phyloP scores from a whole-genome alignment of 1,140 invertebrate genomes.

The Hetaerina americana region DNA sequence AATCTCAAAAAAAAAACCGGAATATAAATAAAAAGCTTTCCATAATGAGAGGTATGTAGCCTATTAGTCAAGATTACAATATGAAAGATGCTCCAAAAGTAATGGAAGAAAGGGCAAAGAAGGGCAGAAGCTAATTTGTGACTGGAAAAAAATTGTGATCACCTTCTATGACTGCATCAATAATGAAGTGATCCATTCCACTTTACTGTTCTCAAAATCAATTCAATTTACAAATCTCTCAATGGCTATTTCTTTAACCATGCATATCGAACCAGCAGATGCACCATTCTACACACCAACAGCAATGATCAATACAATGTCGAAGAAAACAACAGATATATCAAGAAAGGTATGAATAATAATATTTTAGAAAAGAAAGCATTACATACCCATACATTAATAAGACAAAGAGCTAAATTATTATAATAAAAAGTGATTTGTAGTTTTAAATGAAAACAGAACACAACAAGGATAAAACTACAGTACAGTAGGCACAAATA shows the following conservation, averaged over 20 bases:
- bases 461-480: not conserved
- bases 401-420: not conserved
- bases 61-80: too few relatives aligned
- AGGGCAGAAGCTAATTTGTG: not conserved
- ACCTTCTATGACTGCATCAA: not conserved
- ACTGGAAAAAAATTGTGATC: not conserved
- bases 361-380: not conserved
- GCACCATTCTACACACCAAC: slow-evolving; percentile 9
- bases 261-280: slow-evolving; percentile 6
- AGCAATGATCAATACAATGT: slow-evolving; percentile 4
- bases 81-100: too few relatives aligned
- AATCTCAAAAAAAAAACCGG: not conserved
- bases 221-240: too few relatives aligned
- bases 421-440: not conserved
- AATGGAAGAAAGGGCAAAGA: not conserved
- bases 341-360: slow-evolving; percentile 1
- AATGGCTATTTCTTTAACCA: not conserved
- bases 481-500: not conserved
- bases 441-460: not conserved
- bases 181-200: not conserved
- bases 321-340: slow-evolving; percentile 7
- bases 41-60: too few relatives aligned
- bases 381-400: not conserved
- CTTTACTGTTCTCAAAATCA: too few relatives aligned
- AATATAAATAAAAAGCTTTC: slow-evolving; percentile 1